Evolutionary conservation across 2,113 vertebrate genomes (phyloP), one percentile per base, ranked within the genome.

Genomic region (Poeciliopsis prolifica): DNA sequence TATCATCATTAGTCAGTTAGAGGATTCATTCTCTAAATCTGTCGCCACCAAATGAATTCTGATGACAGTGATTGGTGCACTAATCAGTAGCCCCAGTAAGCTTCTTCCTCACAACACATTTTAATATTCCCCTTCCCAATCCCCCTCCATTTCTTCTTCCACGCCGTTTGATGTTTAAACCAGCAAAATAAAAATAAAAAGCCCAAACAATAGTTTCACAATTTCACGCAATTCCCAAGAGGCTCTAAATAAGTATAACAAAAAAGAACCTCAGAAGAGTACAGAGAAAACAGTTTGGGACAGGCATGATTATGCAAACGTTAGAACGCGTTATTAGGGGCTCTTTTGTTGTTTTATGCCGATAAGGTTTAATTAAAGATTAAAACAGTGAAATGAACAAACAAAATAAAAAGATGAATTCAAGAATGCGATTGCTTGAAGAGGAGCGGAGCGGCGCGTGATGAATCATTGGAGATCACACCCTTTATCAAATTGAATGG

Each of bases 401-500:
- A 87, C 77, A 79, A 83, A 73, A 85, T 73, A 69, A 81, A 87
- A 85, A 62, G 79, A 90, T 82, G 74, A 75, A 80, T 86, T 78
- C 77, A 33, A 42, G 37, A 80, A 87, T 83, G 60, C 70, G 75
- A 81, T 80, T 74, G 79, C 62, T 71, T 65, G 68, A 87, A 80
- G 84, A 68, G 66, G 61, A 86, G 79, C 78, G 37, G 61, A 73
- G 75, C 37, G 12, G 70, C 85, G 68, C 79, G 77, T 65, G 69
- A 81, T 87, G 83, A 91, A 88, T 86, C 87, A 90, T 81, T 90
- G 76, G 86, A 76, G 81, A 87, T 90, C 89, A 72, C 90, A 91
- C 87, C 87, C 85, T 86, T 86, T 90, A 91, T 92, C 89, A 92
- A 90, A 93, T 92, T 87, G 83, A 90, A 90, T 82, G 87, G 79